phyloP scores from a whole-genome alignment of 2,113 vertebrate species.

The Oceanodroma tethys region DNA sequence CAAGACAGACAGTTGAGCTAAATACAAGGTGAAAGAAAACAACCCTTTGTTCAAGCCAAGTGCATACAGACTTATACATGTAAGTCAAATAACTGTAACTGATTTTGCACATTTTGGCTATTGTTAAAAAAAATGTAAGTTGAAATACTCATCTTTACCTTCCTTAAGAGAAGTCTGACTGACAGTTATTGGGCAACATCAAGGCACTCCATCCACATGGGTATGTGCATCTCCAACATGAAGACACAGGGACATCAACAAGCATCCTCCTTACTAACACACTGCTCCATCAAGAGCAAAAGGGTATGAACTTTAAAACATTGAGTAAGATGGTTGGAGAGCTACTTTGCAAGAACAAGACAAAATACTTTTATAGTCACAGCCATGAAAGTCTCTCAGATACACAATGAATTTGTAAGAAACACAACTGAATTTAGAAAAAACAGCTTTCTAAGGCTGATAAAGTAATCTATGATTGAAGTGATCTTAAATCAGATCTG shows the following conservation, averaged over 20 bases:
- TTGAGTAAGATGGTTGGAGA: neutral
- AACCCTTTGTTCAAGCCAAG: neutral
- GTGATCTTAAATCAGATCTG: neutral
- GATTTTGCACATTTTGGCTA: neutral
- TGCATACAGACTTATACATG: fast-evolving
- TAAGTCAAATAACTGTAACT: neutral
- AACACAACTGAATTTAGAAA: neutral
- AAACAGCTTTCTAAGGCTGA: neutral
- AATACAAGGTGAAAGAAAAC: neutral
- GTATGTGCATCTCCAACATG: neutral
- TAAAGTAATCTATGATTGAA: neutral
- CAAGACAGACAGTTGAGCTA: neutral
- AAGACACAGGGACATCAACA: neutral
- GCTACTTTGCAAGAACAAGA: neutral
- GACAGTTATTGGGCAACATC: neutral
- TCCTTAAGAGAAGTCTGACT: neutral
- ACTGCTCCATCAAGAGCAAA: neutral
- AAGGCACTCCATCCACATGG: neutral
- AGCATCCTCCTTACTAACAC: neutral
- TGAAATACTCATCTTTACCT: neutral
- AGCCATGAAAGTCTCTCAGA: neutral
- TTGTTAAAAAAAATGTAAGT: neutral
- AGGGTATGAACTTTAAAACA: neutral
- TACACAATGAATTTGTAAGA: neutral
- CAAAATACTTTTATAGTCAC: neutral